Evolutionary conservation across 2,113 vertebrate genomes (phyloP).

Genomic region (Pangasianodon gigas): DNA sequence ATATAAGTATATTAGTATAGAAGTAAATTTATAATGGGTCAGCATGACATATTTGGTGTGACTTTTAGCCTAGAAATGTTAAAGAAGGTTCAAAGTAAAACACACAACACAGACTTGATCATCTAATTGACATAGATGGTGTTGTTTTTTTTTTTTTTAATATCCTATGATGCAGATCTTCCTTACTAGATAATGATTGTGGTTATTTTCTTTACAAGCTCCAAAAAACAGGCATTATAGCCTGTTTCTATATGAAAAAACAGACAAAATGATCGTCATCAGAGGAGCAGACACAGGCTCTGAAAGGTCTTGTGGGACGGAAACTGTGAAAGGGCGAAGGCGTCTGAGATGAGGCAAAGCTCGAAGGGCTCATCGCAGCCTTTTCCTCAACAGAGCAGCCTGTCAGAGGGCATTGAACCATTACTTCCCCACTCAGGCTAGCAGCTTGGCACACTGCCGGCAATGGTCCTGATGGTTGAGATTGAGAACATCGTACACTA

Average conservation of each 20-base stretch:
- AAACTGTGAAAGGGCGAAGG: neutral
- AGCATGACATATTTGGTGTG: neutral
- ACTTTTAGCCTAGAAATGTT: neutral
- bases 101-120: neutral
- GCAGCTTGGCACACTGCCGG: slow-evolving; percentile 48
- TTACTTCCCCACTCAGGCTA: slow-evolving; percentile 55
- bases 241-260: slow-evolving; percentile 3
- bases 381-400: slow-evolving; percentile 38
- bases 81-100: neutral
- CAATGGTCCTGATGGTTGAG: slow-evolving; percentile 34
- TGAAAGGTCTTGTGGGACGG: slow-evolving; percentile 6
- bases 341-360: neutral
- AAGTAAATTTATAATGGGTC: neutral
- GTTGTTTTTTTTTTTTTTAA: neutral
- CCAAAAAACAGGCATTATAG: neutral
- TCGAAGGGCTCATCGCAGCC: slow-evolving; percentile 28
- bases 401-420: slow-evolving; percentile 53
- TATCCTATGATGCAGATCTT: neutral
- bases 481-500: slow-evolving; percentile 46
- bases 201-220: neutral
- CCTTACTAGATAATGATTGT: neutral
- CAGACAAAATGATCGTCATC: slow-evolving; percentile 1
- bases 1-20: neutral
- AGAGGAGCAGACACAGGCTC: slow-evolving; percentile 6
- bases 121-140: neutral